Evolutionary conservation across 2,888 invertebrate species (phyloP).

Genomic region (Nowickia ferox): DNA sequence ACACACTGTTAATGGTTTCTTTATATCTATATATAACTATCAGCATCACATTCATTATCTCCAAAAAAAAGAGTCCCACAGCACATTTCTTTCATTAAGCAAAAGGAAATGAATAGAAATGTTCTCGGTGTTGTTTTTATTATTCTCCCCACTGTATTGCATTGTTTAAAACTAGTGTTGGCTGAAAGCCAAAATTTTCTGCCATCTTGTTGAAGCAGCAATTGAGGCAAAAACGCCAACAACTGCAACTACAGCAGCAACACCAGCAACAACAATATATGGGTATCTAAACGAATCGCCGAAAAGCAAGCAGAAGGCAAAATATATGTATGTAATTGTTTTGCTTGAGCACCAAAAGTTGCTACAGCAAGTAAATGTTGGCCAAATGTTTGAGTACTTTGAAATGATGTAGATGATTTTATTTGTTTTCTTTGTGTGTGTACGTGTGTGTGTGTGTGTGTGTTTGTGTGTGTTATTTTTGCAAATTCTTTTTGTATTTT

Average conservation of each 20-base stretch:
- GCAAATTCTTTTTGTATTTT: slow-evolving; percentile 32
- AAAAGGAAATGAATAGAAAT: slow-evolving; percentile 68
- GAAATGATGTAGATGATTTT: slow-evolving; percentile 43
- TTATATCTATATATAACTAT: too few species aligned
- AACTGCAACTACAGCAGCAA: slow-evolving; percentile 28
- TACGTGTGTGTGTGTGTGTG: too few species aligned
- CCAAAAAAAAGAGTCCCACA: slow-evolving; percentile 3
- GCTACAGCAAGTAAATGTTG: slow-evolving; percentile 64
- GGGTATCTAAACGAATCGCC: slow-evolving; percentile 41
- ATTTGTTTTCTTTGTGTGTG: not conserved
- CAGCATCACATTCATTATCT: too few species aligned
- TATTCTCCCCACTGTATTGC: slow-evolving; percentile 39
- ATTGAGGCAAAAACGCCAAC: slow-evolving; percentile 62
- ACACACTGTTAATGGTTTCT: too few species aligned
- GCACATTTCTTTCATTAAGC: slow-evolving; percentile 48
- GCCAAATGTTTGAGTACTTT: slow-evolving; percentile 61
- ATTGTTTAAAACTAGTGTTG: slow-evolving; percentile 63
- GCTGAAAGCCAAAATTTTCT: slow-evolving; percentile 65
- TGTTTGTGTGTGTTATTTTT: not conserved
- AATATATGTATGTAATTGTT: slow-evolving; percentile 44
- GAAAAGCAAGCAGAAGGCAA: slow-evolving; percentile 26
- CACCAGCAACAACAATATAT: slow-evolving; percentile 28
- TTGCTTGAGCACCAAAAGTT: slow-evolving; percentile 59
- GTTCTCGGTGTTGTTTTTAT: slow-evolving; percentile 29
- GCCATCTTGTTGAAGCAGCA: slow-evolving; percentile 72